Conservation (phyloP, 1,140 invertebrate genomes). For the Zaprionus ghesquierei region DNA sequence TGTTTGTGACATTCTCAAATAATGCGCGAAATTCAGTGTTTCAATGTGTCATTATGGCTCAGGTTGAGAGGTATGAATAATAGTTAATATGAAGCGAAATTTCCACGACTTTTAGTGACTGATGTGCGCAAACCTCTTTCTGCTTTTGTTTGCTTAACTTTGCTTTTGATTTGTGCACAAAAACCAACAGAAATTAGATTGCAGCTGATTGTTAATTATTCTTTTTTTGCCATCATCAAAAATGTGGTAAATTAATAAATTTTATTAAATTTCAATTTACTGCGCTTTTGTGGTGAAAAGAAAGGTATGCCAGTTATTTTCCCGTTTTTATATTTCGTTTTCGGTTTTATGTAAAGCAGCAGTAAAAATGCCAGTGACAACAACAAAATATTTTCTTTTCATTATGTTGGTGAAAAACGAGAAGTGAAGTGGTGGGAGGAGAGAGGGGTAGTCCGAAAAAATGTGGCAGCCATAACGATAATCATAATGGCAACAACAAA, state of each 20-base stretch:
- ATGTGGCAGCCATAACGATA: slow-evolving; percentile 33
- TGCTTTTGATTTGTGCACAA: too few relatives aligned
- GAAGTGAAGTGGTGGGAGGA: neutral
- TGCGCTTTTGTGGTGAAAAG: slow-evolving; percentile 37
- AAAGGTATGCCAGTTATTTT: slow-evolving; percentile 43
- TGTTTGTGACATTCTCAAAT: too few relatives aligned
- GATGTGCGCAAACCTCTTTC: too few relatives aligned
- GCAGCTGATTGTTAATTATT: too few relatives aligned
- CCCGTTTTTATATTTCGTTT: slow-evolving; percentile 11
- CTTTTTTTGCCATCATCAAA: slow-evolving; percentile 42
- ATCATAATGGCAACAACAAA: slow-evolving; percentile 36
- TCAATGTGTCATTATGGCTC: too few relatives aligned
- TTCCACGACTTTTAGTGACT: too few relatives aligned
- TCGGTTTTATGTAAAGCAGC: slow-evolving; percentile 20
- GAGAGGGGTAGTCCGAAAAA: neutral
- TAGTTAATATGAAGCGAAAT: too few relatives aligned
- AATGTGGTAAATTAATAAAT: slow-evolving; percentile 58
- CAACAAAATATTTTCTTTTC: slow-evolving; percentile 65
- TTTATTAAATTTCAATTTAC: slow-evolving; percentile 62
- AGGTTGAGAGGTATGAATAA: too few relatives aligned
- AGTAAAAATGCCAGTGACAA: slow-evolving; percentile 42
- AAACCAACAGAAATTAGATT: too few relatives aligned
- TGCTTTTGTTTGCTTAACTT: too few relatives aligned
- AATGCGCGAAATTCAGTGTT: too few relatives aligned
- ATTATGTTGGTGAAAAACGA: slow-evolving; percentile 24